A percentile compares a stretch with the other conserved stretches of the same genome.
phyloP scores from a whole-genome alignment of 2,113 vertebrate species.

The Paramisgurnus dabryanus region DNA sequence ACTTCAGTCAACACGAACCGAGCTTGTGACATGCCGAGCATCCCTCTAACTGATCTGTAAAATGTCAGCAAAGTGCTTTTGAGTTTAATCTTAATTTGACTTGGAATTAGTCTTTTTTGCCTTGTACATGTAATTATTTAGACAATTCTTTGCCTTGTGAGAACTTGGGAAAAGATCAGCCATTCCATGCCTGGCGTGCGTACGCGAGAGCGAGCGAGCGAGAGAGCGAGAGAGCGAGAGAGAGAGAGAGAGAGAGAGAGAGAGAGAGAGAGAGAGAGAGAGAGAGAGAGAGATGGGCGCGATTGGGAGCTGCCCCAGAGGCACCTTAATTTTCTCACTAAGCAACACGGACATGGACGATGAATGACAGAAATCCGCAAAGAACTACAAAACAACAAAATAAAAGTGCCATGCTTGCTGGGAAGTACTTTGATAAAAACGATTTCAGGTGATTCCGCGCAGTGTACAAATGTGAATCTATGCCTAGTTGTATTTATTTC shows the following conservation, averaged over 20 bases:
- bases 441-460: not conserved
- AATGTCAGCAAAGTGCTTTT: slow-evolving; percentile 82
- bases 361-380: slow-evolving; percentile 20
- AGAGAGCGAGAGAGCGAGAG: slow-evolving; percentile 46
- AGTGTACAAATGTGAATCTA: not conserved
- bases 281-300: slow-evolving; percentile 42
- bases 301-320: slow-evolving; percentile 65
- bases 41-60: slow-evolving; percentile 75
- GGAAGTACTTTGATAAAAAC: not conserved
- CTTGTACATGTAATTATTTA: slow-evolving; percentile 74
- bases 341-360: slow-evolving; percentile 50
- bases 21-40: slow-evolving; percentile 70
- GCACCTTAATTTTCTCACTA: slow-evolving; percentile 62
- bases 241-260: slow-evolving; percentile 33
- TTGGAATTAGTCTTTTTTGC: slow-evolving; percentile 77
- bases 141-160: slow-evolving; percentile 74
- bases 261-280: slow-evolving; percentile 50
- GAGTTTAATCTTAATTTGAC: slow-evolving; percentile 77
- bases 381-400: not conserved
- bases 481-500: not conserved
- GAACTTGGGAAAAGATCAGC: slow-evolving; percentile 68
- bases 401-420: not conserved
- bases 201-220: slow-evolving; percentile 37
- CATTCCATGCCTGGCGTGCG: slow-evolving; percentile 62
- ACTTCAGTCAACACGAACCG: slow-evolving; percentile 72